Evolutionary conservation across 2,888 invertebrate genomes (phyloP).

Genomic region (Achlya flavicornis): DNA sequence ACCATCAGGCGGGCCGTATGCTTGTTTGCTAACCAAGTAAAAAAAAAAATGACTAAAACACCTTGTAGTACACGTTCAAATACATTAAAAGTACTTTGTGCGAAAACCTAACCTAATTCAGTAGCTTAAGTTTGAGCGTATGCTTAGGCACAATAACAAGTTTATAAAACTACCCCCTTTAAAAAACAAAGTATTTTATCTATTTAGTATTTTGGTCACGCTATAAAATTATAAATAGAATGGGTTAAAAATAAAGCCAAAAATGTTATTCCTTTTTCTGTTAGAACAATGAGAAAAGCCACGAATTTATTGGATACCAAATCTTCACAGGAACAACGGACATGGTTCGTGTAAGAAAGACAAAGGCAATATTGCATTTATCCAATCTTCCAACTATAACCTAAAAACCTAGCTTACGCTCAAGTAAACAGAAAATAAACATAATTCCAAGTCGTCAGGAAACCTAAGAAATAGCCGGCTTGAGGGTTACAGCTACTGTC

Average conservation of each 20-base stretch:
- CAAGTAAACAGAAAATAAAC: slow-evolving; percentile 57
- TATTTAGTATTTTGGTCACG: too few relatives aligned
- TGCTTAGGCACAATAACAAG: too few relatives aligned
- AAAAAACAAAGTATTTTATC: too few relatives aligned
- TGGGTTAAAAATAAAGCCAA: too few relatives aligned
- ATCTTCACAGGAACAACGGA: background rate
- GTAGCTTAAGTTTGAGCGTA: too few relatives aligned
- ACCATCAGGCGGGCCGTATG: too few relatives aligned
- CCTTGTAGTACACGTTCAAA: too few relatives aligned
- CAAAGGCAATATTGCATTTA: slow-evolving; percentile 12
- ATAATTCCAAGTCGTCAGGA: slow-evolving; percentile 61
- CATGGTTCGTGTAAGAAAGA: slow-evolving; percentile 3
- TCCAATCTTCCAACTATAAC: slow-evolving; percentile 37
- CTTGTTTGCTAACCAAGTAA: too few relatives aligned
- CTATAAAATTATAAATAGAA: background rate
- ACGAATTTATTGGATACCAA: background rate
- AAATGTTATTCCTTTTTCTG: background rate
- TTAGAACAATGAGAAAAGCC: background rate
- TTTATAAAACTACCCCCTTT: too few relatives aligned
- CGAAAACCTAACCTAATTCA: too few relatives aligned
- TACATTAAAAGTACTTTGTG: too few relatives aligned
- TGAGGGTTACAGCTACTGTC: slow-evolving; percentile 68
- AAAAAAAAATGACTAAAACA: too few relatives aligned
- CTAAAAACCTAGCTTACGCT: slow-evolving; percentile 55
- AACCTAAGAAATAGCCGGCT: slow-evolving; percentile 65